Evolutionary conservation across 1,140 invertebrate genomes (phyloP), one percentile per base, ranked within the genome.

Genomic region (Brachionus manjavacas): DNA sequence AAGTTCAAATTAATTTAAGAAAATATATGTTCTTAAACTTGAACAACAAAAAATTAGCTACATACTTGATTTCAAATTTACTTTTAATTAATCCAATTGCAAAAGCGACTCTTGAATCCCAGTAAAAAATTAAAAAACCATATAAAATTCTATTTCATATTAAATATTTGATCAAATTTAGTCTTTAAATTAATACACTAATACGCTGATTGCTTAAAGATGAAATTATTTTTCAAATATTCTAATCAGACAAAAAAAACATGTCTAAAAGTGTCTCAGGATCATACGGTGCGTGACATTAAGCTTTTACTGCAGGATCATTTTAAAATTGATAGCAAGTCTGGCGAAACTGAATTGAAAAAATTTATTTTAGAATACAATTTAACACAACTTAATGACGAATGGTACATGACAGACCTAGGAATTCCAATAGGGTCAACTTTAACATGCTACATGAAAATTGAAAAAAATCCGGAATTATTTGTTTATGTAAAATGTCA

Each of bases 201-300:
- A 60, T 8, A 60, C n/a, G 25, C 25, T 60, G n/a, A 60, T 60
- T 60, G 52, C 25, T 14, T 35, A 14, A 81, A 64, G 3, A 81
- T 81, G 79, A 81, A 81, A 81, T 46, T 64, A 43, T 64, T 81
- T 43, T 81, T 81, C 25, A 23, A 81, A 25, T 64, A 64, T 46
- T 43, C 11, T 25, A 55, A 81, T 23, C 12, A 23, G 41, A 68
- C 43, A 25, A 43, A 64, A 81, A 60, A 28, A 46, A 12, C 66
- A 25, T 31, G 35, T 12, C 31, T 81, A 6, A 20, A 64, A 16
- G 49, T 81, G 20, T 23, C 28, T 20, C 16, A 41, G 12, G 7
- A 60, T 41, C 79, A 81, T 68, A 68, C 64, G 70, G 64, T 83
- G 0, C 25, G 31, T 28, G 60, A 83, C 3, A 6, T 83, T 12